phyloP scores from a whole-genome alignment of 30 jellyfish, hydroid and myxozoan genomes.

The Turritopsis dohrnii region DNA sequence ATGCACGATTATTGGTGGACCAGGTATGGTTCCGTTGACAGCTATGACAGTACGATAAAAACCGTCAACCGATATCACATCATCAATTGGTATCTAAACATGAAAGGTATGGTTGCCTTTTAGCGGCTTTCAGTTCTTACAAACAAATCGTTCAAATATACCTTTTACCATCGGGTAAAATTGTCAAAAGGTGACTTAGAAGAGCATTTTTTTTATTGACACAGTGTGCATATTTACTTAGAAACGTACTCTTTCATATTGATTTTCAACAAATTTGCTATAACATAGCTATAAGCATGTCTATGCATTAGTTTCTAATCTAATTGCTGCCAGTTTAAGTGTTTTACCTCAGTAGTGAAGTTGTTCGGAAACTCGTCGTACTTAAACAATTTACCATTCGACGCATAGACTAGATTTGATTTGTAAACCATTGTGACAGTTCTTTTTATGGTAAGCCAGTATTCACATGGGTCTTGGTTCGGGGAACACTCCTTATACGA shows the following conservation, averaged over 20 bases:
- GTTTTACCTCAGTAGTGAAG: background rate
- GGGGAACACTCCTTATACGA: background rate
- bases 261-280: too few species aligned
- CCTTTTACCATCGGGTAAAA: too few species aligned
- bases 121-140: background rate
- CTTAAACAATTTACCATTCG: background rate
- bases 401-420: background rate
- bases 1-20: constrained; percentile 41
- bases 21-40: constrained; percentile 45
- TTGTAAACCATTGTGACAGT: background rate
- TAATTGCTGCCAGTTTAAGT: background rate
- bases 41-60: constrained; percentile 28
- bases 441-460: background rate
- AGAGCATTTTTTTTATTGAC: too few species aligned
- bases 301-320: too few species aligned
- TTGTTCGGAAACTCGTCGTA: background rate
- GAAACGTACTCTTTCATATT: too few species aligned
- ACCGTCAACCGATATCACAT: constrained; percentile 46
- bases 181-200: too few species aligned
- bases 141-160: too few species aligned
- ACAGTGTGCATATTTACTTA: too few species aligned
- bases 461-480: background rate
- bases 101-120: background rate
- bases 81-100: constrained; percentile 24
- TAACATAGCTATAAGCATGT: too few species aligned